phyloP scores from a whole-genome alignment of 2,797 vertebrate species.

The Limnodromus scolopaceus region DNA sequence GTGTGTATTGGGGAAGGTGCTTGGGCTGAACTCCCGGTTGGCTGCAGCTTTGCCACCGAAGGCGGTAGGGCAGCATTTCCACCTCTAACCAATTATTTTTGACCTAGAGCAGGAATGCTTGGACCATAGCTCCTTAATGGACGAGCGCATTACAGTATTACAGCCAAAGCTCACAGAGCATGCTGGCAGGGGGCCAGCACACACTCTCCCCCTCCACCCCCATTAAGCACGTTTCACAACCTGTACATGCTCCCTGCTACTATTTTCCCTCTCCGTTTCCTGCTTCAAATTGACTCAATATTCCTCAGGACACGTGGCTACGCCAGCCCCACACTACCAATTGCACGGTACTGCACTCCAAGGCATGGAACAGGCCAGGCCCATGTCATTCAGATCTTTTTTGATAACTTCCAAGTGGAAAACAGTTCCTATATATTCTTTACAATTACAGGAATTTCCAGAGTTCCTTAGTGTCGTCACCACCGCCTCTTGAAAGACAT shows the following conservation, averaged over 20 bases:
- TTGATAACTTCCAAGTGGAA: background rate
- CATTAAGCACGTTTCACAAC: slow-evolving; percentile 35
- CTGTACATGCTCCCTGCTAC: slow-evolving; percentile 9
- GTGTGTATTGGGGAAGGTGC: background rate
- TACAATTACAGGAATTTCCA: slow-evolving; percentile 50
- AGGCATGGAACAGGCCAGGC: background rate
- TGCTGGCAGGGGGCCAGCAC: background rate
- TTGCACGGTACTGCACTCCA: accelerated
- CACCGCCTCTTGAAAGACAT: background rate
- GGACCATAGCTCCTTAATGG: background rate
- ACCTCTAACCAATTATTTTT: background rate
- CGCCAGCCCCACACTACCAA: background rate
- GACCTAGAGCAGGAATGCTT: background rate
- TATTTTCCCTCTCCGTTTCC: slow-evolving; percentile 41
- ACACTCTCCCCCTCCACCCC: background rate
- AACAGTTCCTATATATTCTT: background rate
- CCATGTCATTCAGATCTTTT: background rate
- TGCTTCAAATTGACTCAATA: background rate
- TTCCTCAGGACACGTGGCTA: slow-evolving; percentile 23
- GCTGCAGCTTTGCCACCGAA: background rate
- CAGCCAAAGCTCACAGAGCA: background rate
- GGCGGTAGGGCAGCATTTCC: background rate
- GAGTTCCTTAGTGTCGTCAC: background rate
- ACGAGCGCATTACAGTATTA: accelerated
- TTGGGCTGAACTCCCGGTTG: background rate